A percentile compares a stretch with the other conserved stretches of the same genome.
Evolutionary conservation across 2,888 invertebrate genomes (phyloP).

Genomic region (Scaptomyza cyrtandrae): DNA sequence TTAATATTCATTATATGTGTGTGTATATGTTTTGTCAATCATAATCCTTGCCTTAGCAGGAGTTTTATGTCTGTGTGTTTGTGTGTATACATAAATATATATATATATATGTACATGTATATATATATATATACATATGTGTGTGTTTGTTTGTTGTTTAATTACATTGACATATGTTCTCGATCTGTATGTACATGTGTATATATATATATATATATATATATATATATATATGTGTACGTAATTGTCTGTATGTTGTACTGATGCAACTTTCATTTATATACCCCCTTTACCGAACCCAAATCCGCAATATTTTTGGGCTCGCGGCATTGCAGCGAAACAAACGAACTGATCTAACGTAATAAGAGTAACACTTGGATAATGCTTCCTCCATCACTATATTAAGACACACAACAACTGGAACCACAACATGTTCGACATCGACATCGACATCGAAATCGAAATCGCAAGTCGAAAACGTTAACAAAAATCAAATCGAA

Average conservation of each 20-base stretch:
- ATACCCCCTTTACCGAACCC: constrained; percentile 44
- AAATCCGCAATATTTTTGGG: constrained; percentile 52
- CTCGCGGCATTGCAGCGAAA: constrained; percentile 75
- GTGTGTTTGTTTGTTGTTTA: constrained; percentile 1
- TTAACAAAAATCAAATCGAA: constrained; percentile 8
- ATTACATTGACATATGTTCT: background rate
- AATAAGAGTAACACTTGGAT: constrained; percentile 52
- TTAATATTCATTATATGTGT: background rate
- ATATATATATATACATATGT: background rate
- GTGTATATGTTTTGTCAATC: background rate
- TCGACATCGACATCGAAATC: constrained; percentile 4
- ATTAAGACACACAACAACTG: constrained; percentile 15
- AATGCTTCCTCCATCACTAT: constrained; percentile 22
- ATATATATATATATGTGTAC: constrained; percentile 7
- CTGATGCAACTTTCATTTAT: constrained; percentile 53
- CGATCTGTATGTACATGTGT: constrained; percentile 6
- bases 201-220: background rate
- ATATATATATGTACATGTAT: background rate
- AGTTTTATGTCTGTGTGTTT: background rate
- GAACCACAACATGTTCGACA: constrained; percentile 27
- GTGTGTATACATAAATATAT: background rate
- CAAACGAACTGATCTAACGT: constrained; percentile 65
- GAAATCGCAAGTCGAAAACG: background rate
- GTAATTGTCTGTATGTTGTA: constrained; percentile 38
- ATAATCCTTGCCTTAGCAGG: background rate